A percentile compares a stretch with the other conserved stretches of the same genome.
Conservation (phyloP, 2,113 vertebrate genomes). For the Indri indri region DNA sequence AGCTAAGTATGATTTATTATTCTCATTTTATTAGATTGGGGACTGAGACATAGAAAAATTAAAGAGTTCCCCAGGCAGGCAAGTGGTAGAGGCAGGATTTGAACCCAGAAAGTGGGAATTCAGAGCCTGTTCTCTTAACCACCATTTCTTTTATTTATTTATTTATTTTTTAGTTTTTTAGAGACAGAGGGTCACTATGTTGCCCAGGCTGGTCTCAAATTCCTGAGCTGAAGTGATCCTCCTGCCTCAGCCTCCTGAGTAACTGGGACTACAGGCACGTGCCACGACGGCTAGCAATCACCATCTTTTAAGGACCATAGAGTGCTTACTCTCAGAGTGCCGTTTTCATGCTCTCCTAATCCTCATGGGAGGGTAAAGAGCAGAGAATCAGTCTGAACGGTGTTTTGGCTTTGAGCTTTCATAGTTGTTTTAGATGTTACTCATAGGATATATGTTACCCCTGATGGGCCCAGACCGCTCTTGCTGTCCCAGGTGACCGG, state of each 20-base stretch:
- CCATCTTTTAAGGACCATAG: background rate
- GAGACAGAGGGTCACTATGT: background rate
- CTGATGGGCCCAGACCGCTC: background rate
- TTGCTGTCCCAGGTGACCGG: background rate
- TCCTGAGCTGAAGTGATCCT: too few species aligned
- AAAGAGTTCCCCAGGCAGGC: background rate
- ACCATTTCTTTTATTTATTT: background rate
- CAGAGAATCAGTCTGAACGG: background rate
- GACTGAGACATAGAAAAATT: background rate
- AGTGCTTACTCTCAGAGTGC: background rate
- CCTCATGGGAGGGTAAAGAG: background rate
- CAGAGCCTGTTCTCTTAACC: background rate
- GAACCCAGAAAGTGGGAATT: background rate
- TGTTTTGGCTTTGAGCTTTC: background rate
- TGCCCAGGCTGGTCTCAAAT: too few species aligned
- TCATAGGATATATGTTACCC: background rate
- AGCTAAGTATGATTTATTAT: background rate
- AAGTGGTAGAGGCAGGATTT: background rate
- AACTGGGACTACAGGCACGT: background rate
- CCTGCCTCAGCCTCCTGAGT: background rate
- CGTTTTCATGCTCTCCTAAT: background rate
- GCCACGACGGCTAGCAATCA: background rate
- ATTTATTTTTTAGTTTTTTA: background rate
- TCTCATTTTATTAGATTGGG: background rate
- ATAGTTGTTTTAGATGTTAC: background rate